Evolutionary conservation across 30 jellyfish, hydroid and myxozoan species (phyloP), one percentile per base, ranked within the genome.

Genomic region (Phacellophora camtschatica): DNA sequence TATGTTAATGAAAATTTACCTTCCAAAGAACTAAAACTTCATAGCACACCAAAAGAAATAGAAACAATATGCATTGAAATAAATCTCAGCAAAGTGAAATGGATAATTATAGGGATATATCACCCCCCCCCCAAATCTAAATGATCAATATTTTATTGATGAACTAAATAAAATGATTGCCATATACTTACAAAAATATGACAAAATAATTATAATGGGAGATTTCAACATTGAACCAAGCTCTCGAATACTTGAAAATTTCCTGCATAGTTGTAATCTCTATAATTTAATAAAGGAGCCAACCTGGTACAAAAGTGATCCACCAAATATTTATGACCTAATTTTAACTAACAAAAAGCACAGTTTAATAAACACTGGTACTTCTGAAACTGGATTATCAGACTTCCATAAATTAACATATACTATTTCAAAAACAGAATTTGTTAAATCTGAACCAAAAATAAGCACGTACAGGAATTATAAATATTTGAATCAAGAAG

Each of bases 321-420:
- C 16, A 53, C 64, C 64, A 32, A 63, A 37, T 4, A 33, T 63
- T 39, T 33, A 33, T 41, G 81, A 66, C 9, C 27, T 16, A 43
- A 71, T 71, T n/a, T 71, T 71, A 31, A 71, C 74, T 28, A 41
- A 71, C 23, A 32, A 49, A 50, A 29, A 36, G 53, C 70, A 48
- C 73, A 42, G 74, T 18, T 31, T 71, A 74, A 71, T 71, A 53
- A 32, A 77, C 37, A 46, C 90, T 46, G 37, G 42, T 54, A 59
- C 87, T 20, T 77, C 63, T 59, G 90, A 77, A 64, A 77, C 90
- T n/a, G 90, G 90, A 64, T 61, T 77, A 59, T 31, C 76, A 41
- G 87, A 77, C 35, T 75, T 61, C 90, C 90, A 78, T 41, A 72
- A 78, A 33, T 39, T 78, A 43, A 78, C 63, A 13, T 64, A 61